phyloP scores from a whole-genome alignment of 2,113 vertebrate genomes.

The Donacobius atricapilla region DNA sequence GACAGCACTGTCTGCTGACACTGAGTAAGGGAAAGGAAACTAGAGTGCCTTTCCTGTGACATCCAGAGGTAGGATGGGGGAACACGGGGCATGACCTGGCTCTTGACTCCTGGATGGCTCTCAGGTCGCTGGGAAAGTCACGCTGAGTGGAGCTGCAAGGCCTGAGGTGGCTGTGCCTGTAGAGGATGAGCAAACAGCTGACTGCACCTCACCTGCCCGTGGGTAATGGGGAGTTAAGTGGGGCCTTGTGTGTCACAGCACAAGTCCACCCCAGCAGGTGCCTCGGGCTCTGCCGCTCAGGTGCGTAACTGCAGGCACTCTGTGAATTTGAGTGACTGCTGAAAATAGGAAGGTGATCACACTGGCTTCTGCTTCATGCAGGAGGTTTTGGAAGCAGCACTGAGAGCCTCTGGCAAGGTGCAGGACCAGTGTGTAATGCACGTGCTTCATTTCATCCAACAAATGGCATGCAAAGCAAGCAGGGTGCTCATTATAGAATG shows the following conservation, averaged over 20 bases:
- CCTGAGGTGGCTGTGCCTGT: not conserved
- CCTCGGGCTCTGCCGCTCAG: not conserved
- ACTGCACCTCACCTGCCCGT: not conserved
- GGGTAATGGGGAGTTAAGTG: not conserved
- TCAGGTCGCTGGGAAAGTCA: not conserved
- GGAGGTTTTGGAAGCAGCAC: not conserved
- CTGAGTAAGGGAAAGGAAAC: not conserved
- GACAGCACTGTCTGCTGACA: not conserved
- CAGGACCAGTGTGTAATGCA: rapidly evolving
- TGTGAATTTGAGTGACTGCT: not conserved
- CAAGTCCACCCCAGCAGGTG: not conserved
- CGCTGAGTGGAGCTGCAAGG: not conserved
- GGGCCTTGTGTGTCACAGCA: not conserved
- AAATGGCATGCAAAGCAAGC: not conserved
- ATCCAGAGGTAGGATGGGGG: not conserved
- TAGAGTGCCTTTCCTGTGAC: not conserved
- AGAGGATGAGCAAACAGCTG: not conserved
- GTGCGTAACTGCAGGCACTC: rapidly evolving
- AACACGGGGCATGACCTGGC: not conserved
- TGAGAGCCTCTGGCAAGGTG: not conserved
- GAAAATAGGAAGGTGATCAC: not conserved
- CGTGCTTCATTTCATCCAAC: not conserved
- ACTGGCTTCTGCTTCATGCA: not conserved
- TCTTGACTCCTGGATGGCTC: not conserved
- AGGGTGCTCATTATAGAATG: not conserved